Percentiles rank a stretch among this genome's conserved stretches.
phyloP scores from a whole-genome alignment of 2,113 vertebrate species.

The Rhagologus leucostigma region DNA sequence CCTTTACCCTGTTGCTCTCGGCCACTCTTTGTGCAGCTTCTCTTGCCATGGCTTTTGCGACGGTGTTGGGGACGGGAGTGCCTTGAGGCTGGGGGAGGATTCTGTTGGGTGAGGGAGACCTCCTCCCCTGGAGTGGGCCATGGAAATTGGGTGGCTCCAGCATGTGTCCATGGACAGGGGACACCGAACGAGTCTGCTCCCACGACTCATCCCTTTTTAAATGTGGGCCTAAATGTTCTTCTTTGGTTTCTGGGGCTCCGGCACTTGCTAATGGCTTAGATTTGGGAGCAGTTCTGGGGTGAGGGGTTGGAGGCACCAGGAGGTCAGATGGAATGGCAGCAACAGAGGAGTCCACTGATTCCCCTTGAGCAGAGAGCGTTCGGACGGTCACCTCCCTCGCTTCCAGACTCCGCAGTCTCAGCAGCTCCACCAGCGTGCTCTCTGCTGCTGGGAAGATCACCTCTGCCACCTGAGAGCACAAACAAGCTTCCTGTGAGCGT shows the following conservation, averaged over 20 bases:
- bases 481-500: not conserved
- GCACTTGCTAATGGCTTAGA: conserved; percentile 89
- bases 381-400: conserved; percentile 86
- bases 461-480: conserved; percentile 83
- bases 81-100: conserved; percentile 97
- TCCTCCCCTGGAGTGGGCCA: conserved; percentile 55
- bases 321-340: conserved; percentile 85
- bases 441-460: conserved; percentile 86
- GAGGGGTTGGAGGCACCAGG: conserved; percentile 84
- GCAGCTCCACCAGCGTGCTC: conserved; percentile 80
- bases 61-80: conserved; percentile 83
- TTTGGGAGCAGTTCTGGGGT: conserved; percentile 77
- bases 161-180: conserved; percentile 72
- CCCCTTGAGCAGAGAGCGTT: conserved; percentile 91
- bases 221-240: conserved; percentile 77
- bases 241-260: conserved; percentile 93
- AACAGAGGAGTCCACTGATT: conserved; percentile 85
- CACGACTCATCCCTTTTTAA: conserved; percentile 78
- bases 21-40: conserved; percentile 91
- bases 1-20: conserved; percentile 83
- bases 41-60: conserved; percentile 95
- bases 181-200: conserved; percentile 79
- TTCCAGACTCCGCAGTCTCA: conserved; percentile 84
- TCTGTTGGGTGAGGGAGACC: conserved; percentile 91
- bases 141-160: conserved; percentile 83